Conservation (phyloP, 2,797 vertebrate species). For the Tauraco hartlaubi region DNA sequence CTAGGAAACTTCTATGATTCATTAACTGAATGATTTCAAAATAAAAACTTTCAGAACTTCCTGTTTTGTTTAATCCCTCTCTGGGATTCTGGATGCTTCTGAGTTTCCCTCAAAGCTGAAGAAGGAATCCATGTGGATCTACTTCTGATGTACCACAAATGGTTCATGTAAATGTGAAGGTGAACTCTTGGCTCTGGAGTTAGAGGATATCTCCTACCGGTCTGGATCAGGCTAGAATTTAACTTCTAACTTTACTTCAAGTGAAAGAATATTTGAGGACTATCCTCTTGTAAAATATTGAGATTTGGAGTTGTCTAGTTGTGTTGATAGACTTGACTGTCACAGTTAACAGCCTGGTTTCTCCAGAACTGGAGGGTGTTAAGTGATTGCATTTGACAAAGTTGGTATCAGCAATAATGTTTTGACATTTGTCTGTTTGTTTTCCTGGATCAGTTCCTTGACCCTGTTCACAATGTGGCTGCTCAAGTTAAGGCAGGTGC, state of each 20-base stretch:
- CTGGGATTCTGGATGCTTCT: background rate
- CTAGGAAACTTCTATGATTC: background rate
- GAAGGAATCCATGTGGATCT: background rate
- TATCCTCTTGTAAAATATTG: background rate
- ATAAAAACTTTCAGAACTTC: background rate
- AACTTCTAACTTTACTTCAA: background rate
- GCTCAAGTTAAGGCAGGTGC: slow-evolving; percentile 15
- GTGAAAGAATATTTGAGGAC: background rate
- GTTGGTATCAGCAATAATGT: background rate
- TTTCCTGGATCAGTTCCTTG: background rate
- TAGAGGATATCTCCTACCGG: background rate
- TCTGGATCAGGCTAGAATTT: background rate
- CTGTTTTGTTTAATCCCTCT: background rate
- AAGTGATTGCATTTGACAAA: background rate
- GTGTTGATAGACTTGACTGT: background rate
- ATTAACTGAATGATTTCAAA: background rate
- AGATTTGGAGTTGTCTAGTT: background rate
- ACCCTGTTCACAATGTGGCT: background rate
- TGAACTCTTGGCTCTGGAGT: background rate
- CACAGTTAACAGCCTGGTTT: background rate
- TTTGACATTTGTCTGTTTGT: background rate
- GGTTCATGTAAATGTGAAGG: background rate
- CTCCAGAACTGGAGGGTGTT: background rate
- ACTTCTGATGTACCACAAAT: background rate
- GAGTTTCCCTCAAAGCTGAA: background rate